Evolutionary conservation across 2,113 vertebrate species (phyloP), one percentile per base, ranked within the genome.

Genomic region (Reinhardtius hippoglossoides): DNA sequence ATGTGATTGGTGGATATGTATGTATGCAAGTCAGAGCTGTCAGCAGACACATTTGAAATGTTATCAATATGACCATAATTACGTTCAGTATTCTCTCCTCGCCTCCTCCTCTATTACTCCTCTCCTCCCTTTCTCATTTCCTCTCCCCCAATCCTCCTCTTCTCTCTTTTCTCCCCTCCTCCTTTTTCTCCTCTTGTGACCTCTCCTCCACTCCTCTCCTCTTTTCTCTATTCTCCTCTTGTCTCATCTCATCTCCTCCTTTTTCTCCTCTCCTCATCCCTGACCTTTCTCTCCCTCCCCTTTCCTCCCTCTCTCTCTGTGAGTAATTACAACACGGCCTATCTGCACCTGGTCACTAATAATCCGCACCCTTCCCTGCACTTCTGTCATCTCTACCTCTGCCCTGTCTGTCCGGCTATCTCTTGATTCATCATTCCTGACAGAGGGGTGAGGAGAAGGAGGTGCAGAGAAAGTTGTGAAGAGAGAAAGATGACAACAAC

Each of bases 371-470:
- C 82, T 70, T 79, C 27, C 23, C 61, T 20, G 64, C 64, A 31
- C 83, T 50, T 67, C 65, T 86, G 74, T 84, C 84, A 82, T 82
- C 74, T 72, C 74, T 50, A 18, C 65, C 71, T 68, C 65, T 5
- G 7, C 76, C 59, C 59, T 12, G 21, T 20, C 40, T 31, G 4
- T 69, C 77, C 72, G 58, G 83, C 82, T 57, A 63, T 85, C 89
- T 92, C 90, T 92, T 91, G 94, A 95, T 95, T 95, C 93, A 86
- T 95, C 88, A 58, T 64, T 85, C 88, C 87, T 90, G 82, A 62
- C 59, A 21, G 67, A 23, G 15, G 42, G 16, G 13, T 64, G 8
- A 40, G 9, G 0, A 18, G 9, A 14, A 37, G 8, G 59, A 48
- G 37, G 63, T 65, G 46, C 61, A 56, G 60, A 21, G 67, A 62